Conservation (phyloP, 2,888 invertebrate species). For the Pegoplata infirma region DNA sequence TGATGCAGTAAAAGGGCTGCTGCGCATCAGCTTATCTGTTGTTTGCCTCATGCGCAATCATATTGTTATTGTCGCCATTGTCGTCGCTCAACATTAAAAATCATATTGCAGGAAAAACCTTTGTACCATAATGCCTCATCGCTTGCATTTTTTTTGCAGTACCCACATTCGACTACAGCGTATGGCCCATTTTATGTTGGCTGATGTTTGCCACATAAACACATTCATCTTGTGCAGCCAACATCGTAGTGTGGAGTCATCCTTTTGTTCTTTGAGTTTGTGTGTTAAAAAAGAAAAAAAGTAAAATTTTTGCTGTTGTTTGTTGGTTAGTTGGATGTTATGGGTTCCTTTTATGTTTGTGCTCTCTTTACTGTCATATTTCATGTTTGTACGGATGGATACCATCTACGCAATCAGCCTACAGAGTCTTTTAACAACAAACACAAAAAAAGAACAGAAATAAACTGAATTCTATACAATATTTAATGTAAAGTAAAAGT, state of each 20-base stretch:
- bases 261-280: slow-evolving; percentile 26
- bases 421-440: slow-evolving; percentile 41
- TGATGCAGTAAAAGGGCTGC: slow-evolving; percentile 41
- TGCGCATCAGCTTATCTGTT: slow-evolving; percentile 61
- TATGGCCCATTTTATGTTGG: background rate
- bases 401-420: slow-evolving; percentile 63
- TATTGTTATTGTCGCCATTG: slow-evolving; percentile 62
- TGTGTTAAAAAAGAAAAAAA: background rate
- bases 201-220: background rate
- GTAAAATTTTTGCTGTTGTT: slow-evolving; percentile 17
- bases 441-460: slow-evolving; percentile 30
- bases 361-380: slow-evolving; percentile 64
- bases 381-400: slow-evolving; percentile 62
- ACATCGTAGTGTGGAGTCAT: slow-evolving; percentile 14
- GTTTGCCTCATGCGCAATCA: slow-evolving; percentile 61
- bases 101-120: slow-evolving; percentile 46
- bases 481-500: slow-evolving; percentile 51
- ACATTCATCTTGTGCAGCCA: slow-evolving; percentile 13
- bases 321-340: slow-evolving; percentile 43
- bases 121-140: background rate
- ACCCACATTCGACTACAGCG: background rate
- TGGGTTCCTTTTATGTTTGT: slow-evolving; percentile 60
- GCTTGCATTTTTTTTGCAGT: background rate
- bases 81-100: slow-evolving; percentile 55
- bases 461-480: slow-evolving; percentile 12